These are phyloP conservation scores for Melanaphis sacchari DNA, from an alignment of 1,140 invertebrate species.

Conservation along the genomic window DNA sequence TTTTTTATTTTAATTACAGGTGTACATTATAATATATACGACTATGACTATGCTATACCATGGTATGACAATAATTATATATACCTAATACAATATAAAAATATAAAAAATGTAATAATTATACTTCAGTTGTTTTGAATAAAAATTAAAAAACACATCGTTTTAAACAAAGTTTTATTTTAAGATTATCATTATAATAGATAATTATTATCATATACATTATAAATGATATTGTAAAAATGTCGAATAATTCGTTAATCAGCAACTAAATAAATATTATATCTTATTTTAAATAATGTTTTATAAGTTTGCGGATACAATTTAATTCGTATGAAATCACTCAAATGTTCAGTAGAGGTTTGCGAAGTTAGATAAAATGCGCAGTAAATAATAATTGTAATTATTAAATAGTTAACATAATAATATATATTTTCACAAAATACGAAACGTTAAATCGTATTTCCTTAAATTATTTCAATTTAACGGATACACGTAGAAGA, in stretches of 20 bases:
- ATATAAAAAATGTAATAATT: too few relatives aligned
- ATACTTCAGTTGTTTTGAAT: too few relatives aligned
- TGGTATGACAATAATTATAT: too few relatives aligned
- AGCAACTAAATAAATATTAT: neutral
- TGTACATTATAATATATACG: too few relatives aligned
- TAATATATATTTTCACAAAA: neutral
- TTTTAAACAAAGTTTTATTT: too few relatives aligned
- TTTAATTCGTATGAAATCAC: neutral
- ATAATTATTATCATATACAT: too few relatives aligned
- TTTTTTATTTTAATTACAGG: too few relatives aligned
- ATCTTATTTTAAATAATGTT: neutral
- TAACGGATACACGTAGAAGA: neutral
- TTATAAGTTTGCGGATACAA: neutral
- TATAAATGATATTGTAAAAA: too few relatives aligned
- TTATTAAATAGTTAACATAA: constrained; percentile 6
- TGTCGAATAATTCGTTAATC: neutral
- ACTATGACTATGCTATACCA: too few relatives aligned
- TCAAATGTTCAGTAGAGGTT: neutral
- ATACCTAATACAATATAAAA: too few relatives aligned
- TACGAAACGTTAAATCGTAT: neutral
- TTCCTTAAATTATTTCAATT: neutral
- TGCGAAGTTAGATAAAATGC: neutral
- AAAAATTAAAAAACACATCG: too few relatives aligned
- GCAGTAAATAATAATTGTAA: constrained; percentile 2
- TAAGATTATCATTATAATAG: too few relatives aligned